Evolutionary conservation across 2,797 vertebrate genomes (phyloP), one percentile per base, ranked within the genome.

Genomic region (Parauchenoglanis ngamensis): DNA sequence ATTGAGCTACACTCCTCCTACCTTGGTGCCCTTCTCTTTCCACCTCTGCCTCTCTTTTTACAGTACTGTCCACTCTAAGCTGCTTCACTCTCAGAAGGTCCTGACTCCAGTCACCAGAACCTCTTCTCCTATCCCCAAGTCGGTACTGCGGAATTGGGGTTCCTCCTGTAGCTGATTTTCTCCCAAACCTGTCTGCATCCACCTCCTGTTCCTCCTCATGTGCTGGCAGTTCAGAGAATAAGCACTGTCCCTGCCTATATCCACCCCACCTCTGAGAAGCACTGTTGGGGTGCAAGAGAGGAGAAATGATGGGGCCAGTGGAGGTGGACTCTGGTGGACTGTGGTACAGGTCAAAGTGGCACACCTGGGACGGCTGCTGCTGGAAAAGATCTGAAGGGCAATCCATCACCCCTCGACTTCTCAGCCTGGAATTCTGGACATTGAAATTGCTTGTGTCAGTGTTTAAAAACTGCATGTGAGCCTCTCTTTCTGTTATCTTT

Each of bases 341-440:
- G 85, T 92, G 93, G 57, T 93, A 90, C 25, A 94, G 90, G 54
- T 92, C 90, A 52, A 95, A 96, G 0, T 90, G 86, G 1, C 91
- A 94, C n/a, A 93, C 92, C 89, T 95, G 94, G 7, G 92, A 88
- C 75, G 92, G 78, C 57, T 94, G 93, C 88, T 94, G 93, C 79
- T 92, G 91, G 35, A 95, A 96, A 89, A 95, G 92, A 88, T 96
- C 94, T 63, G 92, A 90, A 79, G 94, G 92, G 85, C 95, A 95
- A 93, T 96, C 95, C 96, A 96, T 96, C 84, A 85, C 83, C 85
- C 68, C 75, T 86, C 84, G 84, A 88, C 76, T 59, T 73, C 67
- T 80, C 73, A 80, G 83, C 49, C 82, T 78, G 83, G 65, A 86
- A 87, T 83, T 90, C 92, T 95, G 93, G 21, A 88, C 86, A 80